A percentile compares a stretch with the other conserved stretches of the same genome.
Conservation (phyloP, 1,140 invertebrate genomes). For the Bombus consobrinus region DNA sequence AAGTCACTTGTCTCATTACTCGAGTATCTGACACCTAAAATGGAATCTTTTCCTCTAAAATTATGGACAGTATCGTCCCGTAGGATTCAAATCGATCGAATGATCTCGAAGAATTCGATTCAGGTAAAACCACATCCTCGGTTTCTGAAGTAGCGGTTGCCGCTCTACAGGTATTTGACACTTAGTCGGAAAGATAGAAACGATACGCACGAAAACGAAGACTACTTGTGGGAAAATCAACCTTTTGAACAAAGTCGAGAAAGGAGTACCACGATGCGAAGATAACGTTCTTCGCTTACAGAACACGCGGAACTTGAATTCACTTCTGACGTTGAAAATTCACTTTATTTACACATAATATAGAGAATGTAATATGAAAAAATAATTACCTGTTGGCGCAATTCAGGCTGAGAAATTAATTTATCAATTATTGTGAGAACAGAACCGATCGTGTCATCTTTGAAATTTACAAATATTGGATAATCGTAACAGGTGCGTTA, state of each 20-base stretch:
- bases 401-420: not conserved
- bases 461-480: conserved; percentile 31
- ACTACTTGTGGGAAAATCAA: conserved; percentile 13
- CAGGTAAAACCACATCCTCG: conserved; percentile 75
- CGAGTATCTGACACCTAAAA: not conserved
- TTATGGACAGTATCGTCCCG: not conserved
- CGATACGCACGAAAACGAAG: not conserved
- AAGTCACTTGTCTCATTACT: not conserved
- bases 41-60: not conserved
- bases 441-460: conserved; percentile 64
- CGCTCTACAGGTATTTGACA: conserved; percentile 9
- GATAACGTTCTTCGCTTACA: conserved; percentile 1
- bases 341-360: conserved; percentile 10
- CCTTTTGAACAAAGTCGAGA: not conserved
- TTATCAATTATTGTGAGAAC: conserved; percentile 33
- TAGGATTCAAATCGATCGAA: conserved; percentile 23
- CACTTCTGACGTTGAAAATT: not conserved
- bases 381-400: not conserved
- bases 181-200: conserved; percentile 14
- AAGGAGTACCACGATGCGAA: not conserved
- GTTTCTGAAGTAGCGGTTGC: conserved; percentile 5
- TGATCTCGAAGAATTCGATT: conserved; percentile 72
- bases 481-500: conserved; percentile 38
- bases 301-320: not conserved
- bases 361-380: not conserved